Evolutionary conservation across 2,113 vertebrate species (phyloP), one percentile per base, ranked within the genome.

Genomic region (Fulmarus glacialis): DNA sequence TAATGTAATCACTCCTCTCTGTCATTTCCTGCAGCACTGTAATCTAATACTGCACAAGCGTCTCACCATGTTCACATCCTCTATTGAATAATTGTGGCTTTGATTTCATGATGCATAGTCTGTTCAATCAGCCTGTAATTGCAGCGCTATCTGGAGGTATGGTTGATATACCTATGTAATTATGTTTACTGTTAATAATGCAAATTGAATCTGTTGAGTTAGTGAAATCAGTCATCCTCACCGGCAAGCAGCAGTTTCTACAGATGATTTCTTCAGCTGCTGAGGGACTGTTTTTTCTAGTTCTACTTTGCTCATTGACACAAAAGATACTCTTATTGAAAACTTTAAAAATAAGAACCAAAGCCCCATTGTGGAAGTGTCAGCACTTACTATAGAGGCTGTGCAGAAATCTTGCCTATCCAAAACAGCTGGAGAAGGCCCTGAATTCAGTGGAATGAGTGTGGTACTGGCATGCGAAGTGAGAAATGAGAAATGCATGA

Each of bases 161-260:
- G 80, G 87, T 64, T 93, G 90, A 68, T 87, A 77, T 70, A 97
- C 60, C 90, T 84, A 6, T 70, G 68, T 95, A 91, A 97, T 97
- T 93, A 90, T 84, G 72, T 95, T 96, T 97, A 93, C 89, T 96
- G 81, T 93, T 96, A 96, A 96, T 95, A 96, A 94, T 89, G 78
- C 78, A 96, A 93, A 97, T 62, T 90, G 48, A 93, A 95, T 95
- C 87, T 91, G 52, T 71, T 90, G 91, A 89, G 81, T 90, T 95
- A 94, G 77, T 87, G 45, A 83, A 70, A 87, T 91, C 74, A 91
- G 52, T 82, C 82, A 81, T 72, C 43, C 50, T 77, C 55, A 48
- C 48, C 82, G 47, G 55, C 47, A 82, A 84, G 64, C 74, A 87
- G 48, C 53, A 38, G 27, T 81, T 83, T 72, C 70, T 81, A 74